Percentiles rank a stretch among this genome's conserved stretches.
phyloP scores from a whole-genome alignment of 2,113 vertebrate species.

The Myotis lucifugus region DNA sequence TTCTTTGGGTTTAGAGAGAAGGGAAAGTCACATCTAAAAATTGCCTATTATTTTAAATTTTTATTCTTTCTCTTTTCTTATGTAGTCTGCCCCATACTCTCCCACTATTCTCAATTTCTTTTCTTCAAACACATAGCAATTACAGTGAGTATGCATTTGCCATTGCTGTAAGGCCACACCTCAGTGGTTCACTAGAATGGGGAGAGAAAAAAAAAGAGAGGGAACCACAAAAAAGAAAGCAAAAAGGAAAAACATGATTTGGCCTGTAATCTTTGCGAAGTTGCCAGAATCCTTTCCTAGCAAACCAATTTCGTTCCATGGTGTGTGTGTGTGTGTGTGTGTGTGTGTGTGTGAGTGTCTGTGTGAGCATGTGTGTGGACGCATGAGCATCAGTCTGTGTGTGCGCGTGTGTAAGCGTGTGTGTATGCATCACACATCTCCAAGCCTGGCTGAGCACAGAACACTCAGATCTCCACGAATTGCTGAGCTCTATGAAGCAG shows the following conservation, averaged over 20 bases:
- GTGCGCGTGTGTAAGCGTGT: no score
- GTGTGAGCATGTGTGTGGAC: neutral
- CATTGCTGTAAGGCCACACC: constrained; percentile 79
- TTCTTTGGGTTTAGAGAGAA: constrained; percentile 42
- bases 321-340: no score
- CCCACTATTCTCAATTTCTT: neutral
- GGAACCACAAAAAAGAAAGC: neutral
- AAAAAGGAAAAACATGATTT: constrained; percentile 70
- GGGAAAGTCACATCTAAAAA: neutral
- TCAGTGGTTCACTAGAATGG: constrained; percentile 84
- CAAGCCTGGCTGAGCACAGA: constrained; percentile 86
- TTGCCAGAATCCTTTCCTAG: constrained; percentile 85
- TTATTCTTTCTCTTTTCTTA: constrained; percentile 63
- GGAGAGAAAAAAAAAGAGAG: neutral
- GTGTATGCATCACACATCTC: constrained; percentile 69
- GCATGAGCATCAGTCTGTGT: neutral
- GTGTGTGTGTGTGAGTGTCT: neutral
- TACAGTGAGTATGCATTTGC: constrained; percentile 72
- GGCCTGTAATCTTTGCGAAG: constrained; percentile 84
- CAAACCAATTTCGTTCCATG: constrained; percentile 57
- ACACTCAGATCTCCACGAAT: constrained; percentile 84
- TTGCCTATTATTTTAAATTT: neutral
- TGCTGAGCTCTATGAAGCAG: constrained; percentile 84
- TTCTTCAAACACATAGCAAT: constrained; percentile 35
- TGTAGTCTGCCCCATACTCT: neutral